Evolutionary conservation across 1,140 invertebrate species (phyloP), one percentile per base, ranked within the genome.

Genomic region (Drosophila tani): DNA sequence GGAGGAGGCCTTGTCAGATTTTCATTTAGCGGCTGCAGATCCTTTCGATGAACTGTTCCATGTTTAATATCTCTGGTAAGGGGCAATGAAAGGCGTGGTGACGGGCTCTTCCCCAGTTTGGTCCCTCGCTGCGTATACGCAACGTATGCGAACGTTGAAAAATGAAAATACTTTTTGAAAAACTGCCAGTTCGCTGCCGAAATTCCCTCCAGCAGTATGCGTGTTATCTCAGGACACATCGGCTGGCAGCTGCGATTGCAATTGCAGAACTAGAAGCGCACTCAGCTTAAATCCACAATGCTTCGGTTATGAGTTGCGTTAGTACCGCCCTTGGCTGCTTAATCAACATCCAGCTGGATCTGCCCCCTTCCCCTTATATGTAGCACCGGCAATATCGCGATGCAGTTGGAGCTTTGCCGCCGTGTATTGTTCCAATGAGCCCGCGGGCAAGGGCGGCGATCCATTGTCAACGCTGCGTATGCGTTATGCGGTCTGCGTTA

Each of bases 401-500:
- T 51, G 60, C 64, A 77, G 70, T 65, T 59, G 38, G 63, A 49
- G 50, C 62, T 79, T 73, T 83, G 76, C 77, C 49, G 76, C 71
- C 56, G 53, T 59, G 67, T 35, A 79, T 88, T 88, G 84, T 87
- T 83, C 56, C 60, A 64, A 71, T 74, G 51, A 47, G 76, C 24
- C 75, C 57, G 74, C 60, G 17, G 62, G 47, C 69, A 21, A 49
- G 41, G 50, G 49, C 35, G 29, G 15, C 65, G 56, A 79, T 82
- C 82, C 77, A 85, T 85, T 85, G 82, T 71, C 41, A 60, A 43
- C 50, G 57, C 15, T 60, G 66, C 81, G 68, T 78, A 81, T 81
- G 45, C 73, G 67, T 56, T 87, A 74, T 77, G 53, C 64, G 68
- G 50, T 84, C 78, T 78, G 32, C 32, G 32, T 35, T 83, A 79